Conservation (phyloP, 2,797 vertebrate species). For the Cryptoprocta ferox region DNA sequence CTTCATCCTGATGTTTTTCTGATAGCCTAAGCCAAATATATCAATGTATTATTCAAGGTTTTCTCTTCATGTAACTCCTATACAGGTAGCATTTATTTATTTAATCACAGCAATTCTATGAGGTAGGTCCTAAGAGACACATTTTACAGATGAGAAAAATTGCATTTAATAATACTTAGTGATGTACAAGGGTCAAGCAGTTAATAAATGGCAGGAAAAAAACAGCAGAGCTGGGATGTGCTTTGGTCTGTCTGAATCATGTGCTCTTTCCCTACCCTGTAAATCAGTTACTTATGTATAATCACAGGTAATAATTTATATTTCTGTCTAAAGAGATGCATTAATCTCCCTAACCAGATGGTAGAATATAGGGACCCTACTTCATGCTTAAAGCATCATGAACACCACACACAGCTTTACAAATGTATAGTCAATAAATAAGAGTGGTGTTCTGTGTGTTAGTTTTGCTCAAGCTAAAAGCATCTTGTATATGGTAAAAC, state of each 20-base stretch:
- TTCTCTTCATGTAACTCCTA: not conserved
- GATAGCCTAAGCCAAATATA: not conserved
- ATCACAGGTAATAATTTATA: not conserved
- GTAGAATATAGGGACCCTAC: not conserved
- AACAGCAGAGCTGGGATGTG: not conserved
- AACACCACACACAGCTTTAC: not conserved
- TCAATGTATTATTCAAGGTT: not conserved
- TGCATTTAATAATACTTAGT: not conserved
- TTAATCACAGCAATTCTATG: not conserved
- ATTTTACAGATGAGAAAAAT: not conserved
- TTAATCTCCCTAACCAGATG: not conserved
- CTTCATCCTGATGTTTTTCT: not conserved
- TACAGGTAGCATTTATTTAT: not conserved
- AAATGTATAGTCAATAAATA: not conserved
- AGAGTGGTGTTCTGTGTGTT: not conserved
- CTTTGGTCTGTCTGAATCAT: not conserved
- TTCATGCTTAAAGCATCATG: not conserved
- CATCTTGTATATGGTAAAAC: not conserved
- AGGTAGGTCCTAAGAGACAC: not conserved
- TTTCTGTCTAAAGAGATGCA: not conserved
- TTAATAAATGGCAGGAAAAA: not conserved
- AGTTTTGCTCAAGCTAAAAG: not conserved
- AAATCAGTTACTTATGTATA: not conserved
- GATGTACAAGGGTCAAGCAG: not conserved
- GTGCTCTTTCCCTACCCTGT: not conserved